phyloP scores from a whole-genome alignment of 2,113 vertebrate genomes.

The Hippocampus comes region DNA sequence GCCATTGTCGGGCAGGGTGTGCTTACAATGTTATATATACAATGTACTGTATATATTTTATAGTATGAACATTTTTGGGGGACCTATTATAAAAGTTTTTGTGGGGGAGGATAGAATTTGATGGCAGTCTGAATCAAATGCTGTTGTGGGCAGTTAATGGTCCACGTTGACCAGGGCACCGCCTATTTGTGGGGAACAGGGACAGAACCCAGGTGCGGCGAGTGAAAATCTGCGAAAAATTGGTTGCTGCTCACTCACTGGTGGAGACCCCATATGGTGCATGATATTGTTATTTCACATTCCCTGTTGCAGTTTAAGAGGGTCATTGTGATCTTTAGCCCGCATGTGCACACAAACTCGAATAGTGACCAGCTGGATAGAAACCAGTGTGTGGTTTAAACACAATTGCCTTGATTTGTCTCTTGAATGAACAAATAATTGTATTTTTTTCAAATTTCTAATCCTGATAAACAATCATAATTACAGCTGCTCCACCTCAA shows the following conservation, averaged over 20 bases:
- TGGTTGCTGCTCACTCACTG: no score
- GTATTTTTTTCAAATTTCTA: background rate
- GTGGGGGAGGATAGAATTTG: no score
- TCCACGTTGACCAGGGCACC: no score
- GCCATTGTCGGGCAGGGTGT: background rate
- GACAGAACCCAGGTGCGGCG: no score
- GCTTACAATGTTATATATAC: background rate
- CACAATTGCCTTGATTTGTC: background rate
- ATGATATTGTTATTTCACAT: no score
- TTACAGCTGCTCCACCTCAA: background rate
- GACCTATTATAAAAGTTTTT: background rate
- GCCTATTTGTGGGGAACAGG: no score
- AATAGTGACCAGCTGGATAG: background rate
- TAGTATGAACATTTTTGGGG: background rate
- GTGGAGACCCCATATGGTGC: no score
- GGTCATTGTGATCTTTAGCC: background rate
- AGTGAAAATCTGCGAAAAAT: no score
- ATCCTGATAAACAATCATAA: background rate
- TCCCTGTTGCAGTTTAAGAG: background rate
- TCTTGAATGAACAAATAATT: slow-evolving; percentile 28
- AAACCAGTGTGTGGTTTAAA: background rate
- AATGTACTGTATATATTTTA: background rate
- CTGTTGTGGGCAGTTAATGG: no score
- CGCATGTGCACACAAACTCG: background rate
- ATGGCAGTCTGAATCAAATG: no score